phyloP scores from a whole-genome alignment of 1,140 invertebrate genomes.

The Drosophila setifemur region DNA sequence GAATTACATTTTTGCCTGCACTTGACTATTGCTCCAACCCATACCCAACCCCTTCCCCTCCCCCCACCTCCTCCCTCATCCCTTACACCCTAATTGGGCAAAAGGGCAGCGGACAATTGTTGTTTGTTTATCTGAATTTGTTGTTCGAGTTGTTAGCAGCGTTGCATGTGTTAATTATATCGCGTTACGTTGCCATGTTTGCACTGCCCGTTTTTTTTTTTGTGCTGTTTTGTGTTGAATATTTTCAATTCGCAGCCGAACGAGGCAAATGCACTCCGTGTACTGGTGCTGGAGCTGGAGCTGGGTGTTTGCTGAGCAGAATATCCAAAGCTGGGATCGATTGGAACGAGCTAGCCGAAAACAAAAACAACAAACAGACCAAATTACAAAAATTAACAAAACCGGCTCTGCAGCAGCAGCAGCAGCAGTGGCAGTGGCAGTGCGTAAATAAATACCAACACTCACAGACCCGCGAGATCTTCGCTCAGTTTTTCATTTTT shows the following conservation, averaged over 20 bases:
- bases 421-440: slow-evolving; percentile 7
- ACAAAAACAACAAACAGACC: background rate
- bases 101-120: slow-evolving; percentile 53
- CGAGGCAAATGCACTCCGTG: slow-evolving; percentile 33
- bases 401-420: slow-evolving; percentile 46
- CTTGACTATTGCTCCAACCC: slow-evolving; percentile 4
- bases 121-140: slow-evolving; percentile 38
- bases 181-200: slow-evolving; percentile 41
- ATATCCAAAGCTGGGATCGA: slow-evolving; percentile 31
- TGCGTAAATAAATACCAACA: slow-evolving; percentile 59
- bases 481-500: slow-evolving; percentile 33
- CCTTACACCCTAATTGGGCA: slow-evolving; percentile 56
- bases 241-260: slow-evolving; percentile 17
- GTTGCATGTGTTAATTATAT: slow-evolving; percentile 46
- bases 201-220: slow-evolving; percentile 8
- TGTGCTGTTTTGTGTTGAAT: slow-evolving; percentile 10
- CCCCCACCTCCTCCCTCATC: background rate
- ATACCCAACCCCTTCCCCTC: background rate
- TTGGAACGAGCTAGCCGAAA: slow-evolving; percentile 3
- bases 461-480: slow-evolving; percentile 18
- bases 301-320: too few species aligned
- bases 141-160: slow-evolving; percentile 22
- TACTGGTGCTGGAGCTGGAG: too few species aligned
- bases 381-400: slow-evolving; percentile 30
- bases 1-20: slow-evolving; percentile 29